Evolutionary conservation across 2,113 vertebrate genomes (phyloP).

Genomic region (Pseudopodoces humilis): DNA sequence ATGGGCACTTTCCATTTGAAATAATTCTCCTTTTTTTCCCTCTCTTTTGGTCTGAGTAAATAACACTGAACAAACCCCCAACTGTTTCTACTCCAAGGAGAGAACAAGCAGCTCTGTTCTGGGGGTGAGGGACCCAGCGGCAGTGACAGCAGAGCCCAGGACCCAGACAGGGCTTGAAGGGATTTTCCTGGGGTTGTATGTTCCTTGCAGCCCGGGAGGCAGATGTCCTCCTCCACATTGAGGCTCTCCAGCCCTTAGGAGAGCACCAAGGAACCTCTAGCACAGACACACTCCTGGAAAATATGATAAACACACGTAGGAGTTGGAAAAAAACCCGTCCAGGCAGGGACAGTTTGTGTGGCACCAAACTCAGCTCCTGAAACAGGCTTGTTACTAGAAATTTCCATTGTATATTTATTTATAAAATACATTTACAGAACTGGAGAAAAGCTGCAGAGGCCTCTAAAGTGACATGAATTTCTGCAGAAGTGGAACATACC

Average conservation of each 20-base stretch:
- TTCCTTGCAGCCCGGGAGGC: neutral
- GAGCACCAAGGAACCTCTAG: neutral
- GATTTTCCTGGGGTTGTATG: neutral
- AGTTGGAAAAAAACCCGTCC: neutral
- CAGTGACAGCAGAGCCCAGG: neutral
- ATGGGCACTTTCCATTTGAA: constrained; percentile 47
- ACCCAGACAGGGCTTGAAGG: neutral
- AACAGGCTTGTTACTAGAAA: neutral
- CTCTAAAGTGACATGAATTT: neutral
- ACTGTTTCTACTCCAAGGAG: neutral
- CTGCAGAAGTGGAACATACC: neutral
- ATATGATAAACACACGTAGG: neutral
- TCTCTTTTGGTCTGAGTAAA: neutral
- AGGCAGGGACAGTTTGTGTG: neutral
- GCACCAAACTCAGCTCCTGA: neutral
- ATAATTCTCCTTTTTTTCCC: neutral
- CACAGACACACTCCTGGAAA: neutral
- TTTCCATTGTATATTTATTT: neutral
- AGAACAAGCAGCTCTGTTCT: constrained; percentile 41
- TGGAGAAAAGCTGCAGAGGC: neutral
- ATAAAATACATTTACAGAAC: neutral
- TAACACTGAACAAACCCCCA: constrained; percentile 2
- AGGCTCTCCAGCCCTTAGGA: neutral
- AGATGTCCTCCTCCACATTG: neutral
- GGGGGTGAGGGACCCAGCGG: neutral